Evolutionary conservation across 2,113 vertebrate genomes (phyloP), one percentile per base, ranked within the genome.

Genomic region (Cardinalis cardinalis): DNA sequence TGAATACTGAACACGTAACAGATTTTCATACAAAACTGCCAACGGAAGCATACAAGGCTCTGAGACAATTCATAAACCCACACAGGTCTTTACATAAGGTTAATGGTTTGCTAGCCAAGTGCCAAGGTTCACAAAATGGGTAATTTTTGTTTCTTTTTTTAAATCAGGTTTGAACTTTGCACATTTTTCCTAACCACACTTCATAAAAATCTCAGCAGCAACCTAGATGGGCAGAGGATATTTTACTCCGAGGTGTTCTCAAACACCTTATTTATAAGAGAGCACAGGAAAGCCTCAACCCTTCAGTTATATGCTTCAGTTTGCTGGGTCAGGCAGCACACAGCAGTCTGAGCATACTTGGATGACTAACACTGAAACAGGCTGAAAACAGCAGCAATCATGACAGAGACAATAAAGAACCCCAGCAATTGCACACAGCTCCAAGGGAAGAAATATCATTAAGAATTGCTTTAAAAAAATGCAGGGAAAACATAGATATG

Each of bases 91-190:
- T 58, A 63, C 23, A 14, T 4, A n/a, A 82, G 38, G 82, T 84
- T 94, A 92, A 95, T 80, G 74, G 85, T 90, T 94, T 95, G 70
- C 93, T 60, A 94, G 31, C 23, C 48, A 24, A 77, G 52, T 43
- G 59, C 80, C 85, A 93, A 91, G 63, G 75, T 85, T 94, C 89
- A 85, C 43, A n/a, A 41, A 84, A 73, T 0, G 0, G 28, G 31
- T n/a, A 12, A 32, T 36, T 84, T 75, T 40, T 68, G 32, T 19
- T 64, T 38, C 66, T 25, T 79, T 74, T 92, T 75, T 46, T 0
- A 18, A 70, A 52, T 32, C 68, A 15, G 43, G 24, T 61, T 64
- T 59, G 65, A 89, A 82, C 40, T 83, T 26, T 0, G 20, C 2
- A 6, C 24, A 14, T 78, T 89, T 88, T 77, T 80, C n/a, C 29